Evolutionary conservation across 2,797 vertebrate genomes (phyloP).

Genomic region (Sebastes ruberrimus): DNA sequence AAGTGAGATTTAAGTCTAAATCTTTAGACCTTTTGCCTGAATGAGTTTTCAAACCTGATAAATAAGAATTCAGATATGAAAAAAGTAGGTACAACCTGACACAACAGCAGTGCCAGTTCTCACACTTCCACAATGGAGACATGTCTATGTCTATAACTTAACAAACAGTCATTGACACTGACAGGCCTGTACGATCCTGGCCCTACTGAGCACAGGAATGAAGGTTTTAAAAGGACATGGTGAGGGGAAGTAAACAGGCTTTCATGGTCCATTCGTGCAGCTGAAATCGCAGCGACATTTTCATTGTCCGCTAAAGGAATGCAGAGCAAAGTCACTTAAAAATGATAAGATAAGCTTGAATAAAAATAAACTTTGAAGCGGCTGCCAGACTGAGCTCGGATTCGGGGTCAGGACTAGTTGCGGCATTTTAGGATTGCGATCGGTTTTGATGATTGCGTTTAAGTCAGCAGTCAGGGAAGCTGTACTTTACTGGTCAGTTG

Average conservation of each 20-base stretch:
- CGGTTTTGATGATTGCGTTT: not conserved
- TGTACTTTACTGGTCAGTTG: too few relatives aligned
- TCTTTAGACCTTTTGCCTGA: not conserved
- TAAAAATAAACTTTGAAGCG: slow-evolving; percentile 13
- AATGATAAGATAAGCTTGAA: slow-evolving; percentile 50
- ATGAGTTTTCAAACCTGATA: not conserved
- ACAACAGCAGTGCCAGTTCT: too few relatives aligned
- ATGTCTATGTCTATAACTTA: not conserved
- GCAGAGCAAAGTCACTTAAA: slow-evolving; percentile 47
- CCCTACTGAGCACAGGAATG: not conserved
- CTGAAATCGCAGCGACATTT: slow-evolving; percentile 23
- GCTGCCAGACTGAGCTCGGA: slow-evolving; percentile 24
- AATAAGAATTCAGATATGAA: not conserved
- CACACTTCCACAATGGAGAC: too few relatives aligned
- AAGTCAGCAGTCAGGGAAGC: not conserved
- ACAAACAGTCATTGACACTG: not conserved
- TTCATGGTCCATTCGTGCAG: slow-evolving; percentile 35
- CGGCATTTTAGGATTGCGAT: not conserved
- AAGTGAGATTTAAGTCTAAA: not conserved
- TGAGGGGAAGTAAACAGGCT: slow-evolving; percentile 28
- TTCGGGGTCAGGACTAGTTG: slow-evolving; percentile 2
- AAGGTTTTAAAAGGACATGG: not conserved
- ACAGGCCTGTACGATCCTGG: not conserved
- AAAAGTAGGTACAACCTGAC: not conserved
- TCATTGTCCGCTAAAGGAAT: slow-evolving; percentile 31